Conservation (phyloP, 23 tunicate genomes). For the Halocynthia roretzi region DNA sequence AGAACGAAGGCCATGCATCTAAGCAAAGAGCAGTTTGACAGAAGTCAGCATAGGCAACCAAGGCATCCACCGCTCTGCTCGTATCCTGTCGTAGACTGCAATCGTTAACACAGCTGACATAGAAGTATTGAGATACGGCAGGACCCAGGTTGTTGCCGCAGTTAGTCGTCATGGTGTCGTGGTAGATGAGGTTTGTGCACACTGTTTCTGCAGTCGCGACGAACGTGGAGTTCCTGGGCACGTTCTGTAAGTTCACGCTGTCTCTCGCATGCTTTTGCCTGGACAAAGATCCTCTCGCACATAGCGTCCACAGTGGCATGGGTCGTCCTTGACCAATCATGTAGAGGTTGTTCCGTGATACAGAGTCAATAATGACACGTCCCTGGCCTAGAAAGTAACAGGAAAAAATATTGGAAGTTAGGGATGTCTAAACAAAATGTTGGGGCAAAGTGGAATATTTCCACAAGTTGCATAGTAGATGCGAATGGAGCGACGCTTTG, state of each 20-base stretch:
- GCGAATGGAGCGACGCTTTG: too few relatives aligned
- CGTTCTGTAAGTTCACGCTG: neutral
- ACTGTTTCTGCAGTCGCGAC: neutral
- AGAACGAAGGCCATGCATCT: constrained; percentile 8
- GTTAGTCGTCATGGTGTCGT: neutral
- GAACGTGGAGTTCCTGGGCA: constrained; percentile 2
- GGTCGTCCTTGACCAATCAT: constrained; percentile 20
- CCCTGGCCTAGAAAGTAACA: constrained; percentile 13
- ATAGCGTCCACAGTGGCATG: constrained; percentile 21
- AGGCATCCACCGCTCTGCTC: constrained; percentile 6
- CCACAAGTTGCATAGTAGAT: too few relatives aligned
- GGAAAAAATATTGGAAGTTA: neutral
- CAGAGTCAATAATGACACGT: constrained; percentile 7
- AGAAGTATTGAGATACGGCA: constrained; percentile 25
- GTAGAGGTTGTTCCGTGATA: constrained; percentile 15
- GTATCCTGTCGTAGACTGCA: constrained; percentile 4
- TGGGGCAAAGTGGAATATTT: neutral
- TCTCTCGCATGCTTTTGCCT: neutral
- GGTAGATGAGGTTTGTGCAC: constrained; percentile 16
- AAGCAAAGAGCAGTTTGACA: constrained; percentile 28
- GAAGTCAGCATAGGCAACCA: constrained; percentile 23
- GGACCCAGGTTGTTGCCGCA: constrained; percentile 15
- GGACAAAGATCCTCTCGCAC: neutral
- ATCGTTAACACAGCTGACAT: constrained; percentile 20
- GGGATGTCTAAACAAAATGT: neutral